Percentiles rank a stretch among this genome's conserved stretches.
phyloP scores from a whole-genome alignment of 2,113 vertebrate species.

The Megaceryle torquata region DNA sequence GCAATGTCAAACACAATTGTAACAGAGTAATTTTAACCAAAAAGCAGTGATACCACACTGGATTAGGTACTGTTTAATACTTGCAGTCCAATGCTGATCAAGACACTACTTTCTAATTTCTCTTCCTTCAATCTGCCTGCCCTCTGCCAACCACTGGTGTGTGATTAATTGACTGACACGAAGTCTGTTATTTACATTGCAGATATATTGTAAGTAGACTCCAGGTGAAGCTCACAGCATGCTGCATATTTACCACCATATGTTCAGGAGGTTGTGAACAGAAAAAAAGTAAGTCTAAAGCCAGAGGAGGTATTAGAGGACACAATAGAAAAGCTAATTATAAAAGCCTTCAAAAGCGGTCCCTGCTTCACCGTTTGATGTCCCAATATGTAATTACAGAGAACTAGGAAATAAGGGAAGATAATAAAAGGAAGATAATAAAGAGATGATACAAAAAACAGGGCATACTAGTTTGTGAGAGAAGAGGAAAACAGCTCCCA shows the following conservation, averaged over 20 bases:
- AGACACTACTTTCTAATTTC: neutral
- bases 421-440: slow-evolving; percentile 41
- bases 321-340: slow-evolving; percentile 65
- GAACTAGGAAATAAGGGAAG: slow-evolving; percentile 38
- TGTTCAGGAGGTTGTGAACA: slow-evolving; percentile 67
- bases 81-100: neutral
- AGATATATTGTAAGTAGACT: slow-evolving; percentile 60
- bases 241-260: slow-evolving; percentile 65
- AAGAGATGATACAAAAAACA: neutral
- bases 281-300: slow-evolving; percentile 54
- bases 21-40: neutral
- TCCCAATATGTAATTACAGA: slow-evolving; percentile 52
- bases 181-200: slow-evolving; percentile 66
- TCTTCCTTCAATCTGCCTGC: slow-evolving; percentile 46
- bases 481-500: neutral
- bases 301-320: slow-evolving; percentile 62
- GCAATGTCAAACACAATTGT: neutral
- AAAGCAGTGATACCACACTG: neutral
- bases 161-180: slow-evolving; percentile 60
- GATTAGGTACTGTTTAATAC: neutral
- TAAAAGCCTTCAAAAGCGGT: slow-evolving; percentile 52
- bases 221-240: slow-evolving; percentile 65
- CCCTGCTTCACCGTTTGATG: slow-evolving; percentile 18
- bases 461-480: neutral
- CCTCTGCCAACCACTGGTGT: slow-evolving; percentile 56